Evolutionary conservation across 2,888 invertebrate species (phyloP).

Genomic region (Scrobipalpa atriplicella): DNA sequence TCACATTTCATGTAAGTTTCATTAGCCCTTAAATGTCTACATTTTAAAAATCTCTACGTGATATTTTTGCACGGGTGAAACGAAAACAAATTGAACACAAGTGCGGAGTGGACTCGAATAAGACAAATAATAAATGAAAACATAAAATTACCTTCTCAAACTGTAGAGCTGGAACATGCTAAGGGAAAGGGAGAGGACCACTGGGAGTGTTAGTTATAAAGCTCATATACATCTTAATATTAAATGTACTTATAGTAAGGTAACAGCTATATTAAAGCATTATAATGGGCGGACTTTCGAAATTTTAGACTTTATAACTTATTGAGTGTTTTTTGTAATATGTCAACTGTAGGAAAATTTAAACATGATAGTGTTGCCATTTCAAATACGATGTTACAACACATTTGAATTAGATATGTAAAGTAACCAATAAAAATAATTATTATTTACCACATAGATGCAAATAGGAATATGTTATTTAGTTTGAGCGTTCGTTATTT

Average conservation of each 20-base stretch:
- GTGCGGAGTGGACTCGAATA: conserved; percentile 22
- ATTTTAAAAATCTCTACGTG: not conserved
- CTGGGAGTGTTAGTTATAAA: conserved; percentile 49
- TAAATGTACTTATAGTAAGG: conserved; percentile 44
- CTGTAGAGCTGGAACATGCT: conserved; percentile 76
- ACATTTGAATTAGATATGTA: too few relatives aligned
- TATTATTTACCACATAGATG: too few relatives aligned
- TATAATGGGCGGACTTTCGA: conserved; percentile 26
- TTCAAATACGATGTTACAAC: too few relatives aligned
- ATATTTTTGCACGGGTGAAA: conserved; percentile 20
- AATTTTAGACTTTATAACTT: too few relatives aligned
- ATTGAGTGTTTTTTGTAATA: too few relatives aligned
- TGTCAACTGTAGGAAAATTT: too few relatives aligned
- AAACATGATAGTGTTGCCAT: too few relatives aligned
- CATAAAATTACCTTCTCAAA: conserved; percentile 68
- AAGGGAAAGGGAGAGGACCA: conserved; percentile 59
- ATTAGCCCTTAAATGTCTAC: not conserved
- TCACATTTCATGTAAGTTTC: too few relatives aligned
- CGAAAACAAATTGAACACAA: conserved; percentile 22
- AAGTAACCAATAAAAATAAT: too few relatives aligned
- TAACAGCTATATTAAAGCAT: conserved; percentile 62
- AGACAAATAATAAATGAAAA: conserved; percentile 50
- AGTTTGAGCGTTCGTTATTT: not conserved
- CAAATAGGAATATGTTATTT: too few relatives aligned
- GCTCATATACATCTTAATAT: conserved; percentile 46